Evolutionary conservation across 2,797 vertebrate species (phyloP), one percentile per base, ranked within the genome.

Genomic region (Sebastes reedi): DNA sequence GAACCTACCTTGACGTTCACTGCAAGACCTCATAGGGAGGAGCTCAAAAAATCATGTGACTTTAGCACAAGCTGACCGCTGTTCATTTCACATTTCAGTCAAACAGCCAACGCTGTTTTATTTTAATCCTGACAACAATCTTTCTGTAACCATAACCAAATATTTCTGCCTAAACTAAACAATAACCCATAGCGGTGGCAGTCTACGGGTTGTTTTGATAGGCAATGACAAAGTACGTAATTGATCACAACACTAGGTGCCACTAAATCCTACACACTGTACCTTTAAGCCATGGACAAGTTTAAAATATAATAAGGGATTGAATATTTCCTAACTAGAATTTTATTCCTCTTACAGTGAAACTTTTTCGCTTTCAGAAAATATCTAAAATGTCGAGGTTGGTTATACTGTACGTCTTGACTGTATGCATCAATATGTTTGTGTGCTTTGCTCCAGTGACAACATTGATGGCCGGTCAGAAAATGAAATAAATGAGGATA

Each of bases 401-500:
- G n/a, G 22, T 56, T 22, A 46, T 52, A 42, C 39, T 42, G 39
- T 16, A 11, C 20, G 9, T 39, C 3, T 46, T 8, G 8, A 12
- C 3, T 30, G 6, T 46, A 13, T 71, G 13, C 22, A 50, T 75
- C 25, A 55, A 36, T 68, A 6, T 52, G 36, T 46, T 9, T 60
- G 3, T 27, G 27, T 60, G 29, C 66, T 18, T 54, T 58, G 46
- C 52, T 55, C 25, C 24, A 67, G 34, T 58, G 55, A 69, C 60
- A 61, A 54, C 64, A 18, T 13, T 84, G 81, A 85, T 74, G 76
- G 34, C 46, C 32, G 62, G 61, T 73, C 42, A 80, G 11, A 60
- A 72, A 79, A 81, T 73, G 7, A 72, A 72, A 79, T 76, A 80
- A 77, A 86, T 66, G 39, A 83, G 56, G 52, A 67, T 58, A 9